phyloP scores from a whole-genome alignment of 2,797 vertebrate species.

The Malacoraja senta region DNA sequence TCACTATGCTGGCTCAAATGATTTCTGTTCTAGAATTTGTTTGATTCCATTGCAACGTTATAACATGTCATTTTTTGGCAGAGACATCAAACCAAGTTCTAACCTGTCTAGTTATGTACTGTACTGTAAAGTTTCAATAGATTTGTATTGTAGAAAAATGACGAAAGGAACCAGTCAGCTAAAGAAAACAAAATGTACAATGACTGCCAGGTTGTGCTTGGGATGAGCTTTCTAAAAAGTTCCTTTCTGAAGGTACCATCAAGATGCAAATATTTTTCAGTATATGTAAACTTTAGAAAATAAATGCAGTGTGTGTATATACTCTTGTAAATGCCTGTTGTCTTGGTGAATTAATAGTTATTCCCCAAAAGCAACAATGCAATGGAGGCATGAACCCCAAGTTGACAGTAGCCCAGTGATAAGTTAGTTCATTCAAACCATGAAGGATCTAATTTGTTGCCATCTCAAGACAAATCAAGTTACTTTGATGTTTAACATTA shows the following conservation, averaged over 20 bases:
- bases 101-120: background rate
- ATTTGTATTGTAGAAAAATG: background rate
- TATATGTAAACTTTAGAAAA: conserved; percentile 18
- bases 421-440: background rate
- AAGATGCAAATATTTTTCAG: background rate
- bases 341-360: background rate
- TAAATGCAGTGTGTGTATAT: background rate
- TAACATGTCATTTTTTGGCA: background rate
- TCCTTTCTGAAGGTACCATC: background rate
- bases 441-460: background rate
- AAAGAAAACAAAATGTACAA: conserved; percentile 13
- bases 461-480: background rate
- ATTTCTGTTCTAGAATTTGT: no score
- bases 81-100: background rate
- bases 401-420: background rate
- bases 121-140: background rate
- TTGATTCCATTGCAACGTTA: background rate
- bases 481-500: background rate
- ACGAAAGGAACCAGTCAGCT: background rate
- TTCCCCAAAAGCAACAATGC: background rate
- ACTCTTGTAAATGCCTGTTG: background rate
- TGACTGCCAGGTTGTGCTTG: background rate
- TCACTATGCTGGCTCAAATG: no score
- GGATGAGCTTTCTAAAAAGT: background rate
- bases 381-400: background rate